These are phyloP conservation scores for Pao palembangensis DNA, from an alignment of 2,113 vertebrate species.

Conservation along the genomic window DNA sequence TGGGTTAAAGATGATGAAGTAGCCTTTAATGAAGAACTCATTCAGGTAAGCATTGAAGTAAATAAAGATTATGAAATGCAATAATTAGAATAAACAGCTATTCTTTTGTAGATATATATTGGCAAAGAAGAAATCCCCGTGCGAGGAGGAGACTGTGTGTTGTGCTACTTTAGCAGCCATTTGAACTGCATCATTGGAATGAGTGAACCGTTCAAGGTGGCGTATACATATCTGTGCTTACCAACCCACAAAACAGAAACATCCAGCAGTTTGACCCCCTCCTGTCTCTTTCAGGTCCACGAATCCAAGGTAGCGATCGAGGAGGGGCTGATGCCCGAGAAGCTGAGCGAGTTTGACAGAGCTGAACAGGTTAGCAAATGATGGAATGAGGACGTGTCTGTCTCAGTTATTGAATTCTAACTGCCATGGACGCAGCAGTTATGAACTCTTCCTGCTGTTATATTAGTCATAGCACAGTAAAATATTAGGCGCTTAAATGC, in stretches of 20 bases:
- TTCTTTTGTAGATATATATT: slow-evolving; percentile 81
- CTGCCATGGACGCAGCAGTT: no score
- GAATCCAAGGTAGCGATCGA: slow-evolving; percentile 68
- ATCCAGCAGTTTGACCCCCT: background rate
- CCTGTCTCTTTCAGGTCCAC: slow-evolving; percentile 57
- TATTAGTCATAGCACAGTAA: no score
- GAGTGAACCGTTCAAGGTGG: slow-evolving; percentile 87
- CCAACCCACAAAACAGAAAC: background rate
- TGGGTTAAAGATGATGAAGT: slow-evolving; percentile 92
- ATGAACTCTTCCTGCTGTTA: no score
- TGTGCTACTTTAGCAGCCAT: slow-evolving; percentile 86
- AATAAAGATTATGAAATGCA: no score
- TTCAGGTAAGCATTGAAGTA: slow-evolving; percentile 72
- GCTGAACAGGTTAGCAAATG: background rate
- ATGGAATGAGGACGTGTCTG: no score
- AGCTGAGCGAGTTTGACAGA: slow-evolving; percentile 44
- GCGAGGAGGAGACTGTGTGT: slow-evolving; percentile 81
- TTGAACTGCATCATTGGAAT: slow-evolving; percentile 86
- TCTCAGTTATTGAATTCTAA: no score
- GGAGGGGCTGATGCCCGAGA: slow-evolving; percentile 62
- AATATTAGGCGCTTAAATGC: no score
- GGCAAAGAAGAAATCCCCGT: slow-evolving; percentile 81
- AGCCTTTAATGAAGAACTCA: slow-evolving; percentile 68
- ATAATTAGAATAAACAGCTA: no score
- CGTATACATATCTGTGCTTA: background rate